These are phyloP conservation scores for Drosophila mojavensis DNA, from an alignment of 1,140 invertebrate genomes.

Conservation along the genomic window DNA sequence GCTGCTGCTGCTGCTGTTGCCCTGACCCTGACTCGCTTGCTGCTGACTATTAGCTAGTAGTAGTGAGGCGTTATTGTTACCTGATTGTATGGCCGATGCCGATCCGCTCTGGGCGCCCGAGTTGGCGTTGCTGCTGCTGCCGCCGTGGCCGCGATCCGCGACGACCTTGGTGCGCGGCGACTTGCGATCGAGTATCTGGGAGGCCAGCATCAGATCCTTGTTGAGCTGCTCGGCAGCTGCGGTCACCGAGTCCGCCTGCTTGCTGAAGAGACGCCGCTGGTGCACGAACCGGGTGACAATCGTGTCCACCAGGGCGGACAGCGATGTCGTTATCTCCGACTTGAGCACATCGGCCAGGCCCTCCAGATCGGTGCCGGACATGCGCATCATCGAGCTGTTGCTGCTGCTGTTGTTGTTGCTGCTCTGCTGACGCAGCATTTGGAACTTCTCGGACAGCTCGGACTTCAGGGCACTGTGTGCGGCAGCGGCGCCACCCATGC, in stretches of 20 bases:
- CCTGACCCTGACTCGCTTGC: constrained; percentile 25
- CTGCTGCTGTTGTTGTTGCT: constrained; percentile 85
- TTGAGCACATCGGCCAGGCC: constrained; percentile 94
- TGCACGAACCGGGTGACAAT: constrained; percentile 94
- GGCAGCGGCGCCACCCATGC: constrained; percentile 78
- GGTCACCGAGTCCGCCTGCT: constrained; percentile 90
- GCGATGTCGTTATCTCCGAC: constrained; percentile 93
- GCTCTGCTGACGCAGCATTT: constrained; percentile 87
- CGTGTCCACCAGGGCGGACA: constrained; percentile 94
- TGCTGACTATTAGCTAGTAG: constrained; percentile 83
- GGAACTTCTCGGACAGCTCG: constrained; percentile 87
- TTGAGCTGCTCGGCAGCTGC: constrained; percentile 91
- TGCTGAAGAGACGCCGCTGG: constrained; percentile 89
- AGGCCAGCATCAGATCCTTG: constrained; percentile 91
- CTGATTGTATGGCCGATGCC: constrained; percentile 85
- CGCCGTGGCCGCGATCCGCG: constrained; percentile 86
- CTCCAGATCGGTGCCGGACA: constrained; percentile 91
- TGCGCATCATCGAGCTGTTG: constrained; percentile 86
- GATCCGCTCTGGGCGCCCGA: constrained; percentile 70
- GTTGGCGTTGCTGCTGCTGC: constrained; percentile 52
- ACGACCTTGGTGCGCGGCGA: constrained; percentile 92
- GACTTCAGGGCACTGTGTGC: constrained; percentile 86
- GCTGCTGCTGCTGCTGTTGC: constrained; percentile 50
- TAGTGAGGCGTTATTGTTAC: constrained; percentile 85
- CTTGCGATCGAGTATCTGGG: constrained; percentile 92